Evolutionary conservation across 2,113 vertebrate genomes (phyloP).

Genomic region (Hystrix cristata): DNA sequence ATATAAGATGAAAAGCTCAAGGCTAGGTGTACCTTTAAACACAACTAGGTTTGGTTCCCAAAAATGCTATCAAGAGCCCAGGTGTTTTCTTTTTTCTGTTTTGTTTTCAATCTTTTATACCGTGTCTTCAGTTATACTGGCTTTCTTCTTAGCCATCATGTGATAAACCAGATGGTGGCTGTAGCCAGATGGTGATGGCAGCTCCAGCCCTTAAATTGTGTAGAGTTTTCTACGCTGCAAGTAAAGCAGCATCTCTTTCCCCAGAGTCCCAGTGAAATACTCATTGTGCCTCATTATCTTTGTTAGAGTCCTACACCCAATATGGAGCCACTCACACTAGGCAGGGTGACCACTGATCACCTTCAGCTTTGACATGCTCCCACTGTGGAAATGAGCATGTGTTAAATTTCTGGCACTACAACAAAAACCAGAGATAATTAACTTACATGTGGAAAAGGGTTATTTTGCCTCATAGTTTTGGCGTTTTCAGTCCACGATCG

Average conservation of each 20-base stretch:
- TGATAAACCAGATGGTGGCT: conserved; percentile 40
- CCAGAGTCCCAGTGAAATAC: not conserved
- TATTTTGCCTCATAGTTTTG: not conserved
- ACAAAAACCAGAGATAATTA: not conserved
- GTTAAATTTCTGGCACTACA: not conserved
- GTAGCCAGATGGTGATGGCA: conserved; percentile 51
- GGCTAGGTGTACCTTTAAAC: not conserved
- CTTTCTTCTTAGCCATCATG: not conserved
- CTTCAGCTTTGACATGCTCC: not conserved
- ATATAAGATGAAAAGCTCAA: not conserved
- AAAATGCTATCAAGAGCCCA: not conserved
- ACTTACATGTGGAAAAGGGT: not conserved
- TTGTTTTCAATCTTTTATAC: not conserved
- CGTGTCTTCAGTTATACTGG: not conserved
- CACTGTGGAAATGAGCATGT: too few species aligned
- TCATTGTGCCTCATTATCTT: not conserved
- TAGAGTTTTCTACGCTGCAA: conserved; percentile 15
- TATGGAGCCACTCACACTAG: not conserved
- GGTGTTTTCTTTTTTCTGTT: not conserved
- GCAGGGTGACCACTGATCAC: fast-evolving
- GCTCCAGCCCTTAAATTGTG: not conserved
- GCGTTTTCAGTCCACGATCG: not conserved
- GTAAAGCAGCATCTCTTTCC: conserved; percentile 48
- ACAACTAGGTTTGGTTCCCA: not conserved
- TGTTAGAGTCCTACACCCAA: not conserved